These are phyloP conservation scores for Magallana angulata DNA, from an alignment of 1,140 invertebrate species.

Conservation along the genomic window DNA sequence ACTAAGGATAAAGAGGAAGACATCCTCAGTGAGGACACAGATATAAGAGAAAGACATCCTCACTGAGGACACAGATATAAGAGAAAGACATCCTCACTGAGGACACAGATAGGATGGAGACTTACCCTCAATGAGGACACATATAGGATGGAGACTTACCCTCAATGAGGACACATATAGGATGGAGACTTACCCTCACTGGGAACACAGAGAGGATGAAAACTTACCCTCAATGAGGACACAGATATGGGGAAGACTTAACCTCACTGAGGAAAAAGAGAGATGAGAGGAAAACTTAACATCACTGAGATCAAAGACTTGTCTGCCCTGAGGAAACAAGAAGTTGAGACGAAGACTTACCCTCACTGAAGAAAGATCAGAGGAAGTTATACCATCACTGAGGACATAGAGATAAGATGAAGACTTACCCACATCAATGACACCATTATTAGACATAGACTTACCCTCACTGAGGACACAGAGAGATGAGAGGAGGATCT, in stretches of 20 bases:
- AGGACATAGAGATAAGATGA: background rate
- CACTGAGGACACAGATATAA: too few species aligned
- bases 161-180: background rate
- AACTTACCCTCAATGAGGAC: background rate
- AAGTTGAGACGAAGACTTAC: background rate
- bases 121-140: background rate
- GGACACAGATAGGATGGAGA: background rate
- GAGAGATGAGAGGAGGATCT: background rate
- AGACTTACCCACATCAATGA: background rate
- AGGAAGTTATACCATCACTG: background rate
- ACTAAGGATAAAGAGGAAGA: too few species aligned
- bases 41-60: too few species aligned
- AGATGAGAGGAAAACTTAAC: background rate
- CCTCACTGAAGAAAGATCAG: background rate
- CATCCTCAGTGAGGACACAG: too few species aligned
- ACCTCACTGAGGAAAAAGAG: background rate
- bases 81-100: too few species aligned
- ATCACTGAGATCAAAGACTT: background rate
- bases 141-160: background rate
- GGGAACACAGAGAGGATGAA: background rate
- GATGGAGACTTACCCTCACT: background rate
- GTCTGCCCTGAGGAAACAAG: background rate
- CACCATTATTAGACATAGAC: background rate
- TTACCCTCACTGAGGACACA: conserved; percentile 12
- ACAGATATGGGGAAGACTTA: background rate